phyloP scores from a whole-genome alignment of 2,113 vertebrate species.

The Sylvilagus bachmani region DNA sequence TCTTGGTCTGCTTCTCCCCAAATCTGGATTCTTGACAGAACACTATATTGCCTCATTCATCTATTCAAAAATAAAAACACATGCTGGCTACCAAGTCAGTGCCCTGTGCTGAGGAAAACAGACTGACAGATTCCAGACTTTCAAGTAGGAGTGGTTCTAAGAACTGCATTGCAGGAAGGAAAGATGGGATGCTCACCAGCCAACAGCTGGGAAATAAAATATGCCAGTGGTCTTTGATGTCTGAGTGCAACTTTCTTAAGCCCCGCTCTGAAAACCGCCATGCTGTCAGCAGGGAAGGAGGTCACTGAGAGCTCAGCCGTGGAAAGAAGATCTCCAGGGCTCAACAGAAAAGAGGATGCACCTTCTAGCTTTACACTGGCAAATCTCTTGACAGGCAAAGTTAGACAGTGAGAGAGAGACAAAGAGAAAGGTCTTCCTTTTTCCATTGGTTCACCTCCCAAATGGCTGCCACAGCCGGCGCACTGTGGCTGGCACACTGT shows the following conservation, averaged over 20 bases:
- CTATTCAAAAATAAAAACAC: background rate
- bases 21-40: background rate
- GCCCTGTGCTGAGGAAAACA: background rate
- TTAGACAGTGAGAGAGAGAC: no score
- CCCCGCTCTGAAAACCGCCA: background rate
- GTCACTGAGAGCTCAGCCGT: background rate
- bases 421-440: no score
- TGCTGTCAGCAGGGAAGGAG: background rate
- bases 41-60: background rate
- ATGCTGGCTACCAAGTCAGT: background rate
- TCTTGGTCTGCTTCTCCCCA: background rate
- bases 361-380: background rate
- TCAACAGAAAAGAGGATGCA: background rate
- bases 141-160: slow-evolving; percentile 18
- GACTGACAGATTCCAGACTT: background rate
- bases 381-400: background rate
- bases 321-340: background rate
- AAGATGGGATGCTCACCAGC: background rate
- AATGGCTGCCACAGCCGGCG: no score
- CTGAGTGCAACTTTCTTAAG: background rate
- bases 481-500: no score
- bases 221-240: background rate
- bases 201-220: background rate
- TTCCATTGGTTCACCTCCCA: no score
- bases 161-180: background rate